Base-by-base conservation (phyloP, 1,140 invertebrate species). In the Whitmania pigra region DNA sequence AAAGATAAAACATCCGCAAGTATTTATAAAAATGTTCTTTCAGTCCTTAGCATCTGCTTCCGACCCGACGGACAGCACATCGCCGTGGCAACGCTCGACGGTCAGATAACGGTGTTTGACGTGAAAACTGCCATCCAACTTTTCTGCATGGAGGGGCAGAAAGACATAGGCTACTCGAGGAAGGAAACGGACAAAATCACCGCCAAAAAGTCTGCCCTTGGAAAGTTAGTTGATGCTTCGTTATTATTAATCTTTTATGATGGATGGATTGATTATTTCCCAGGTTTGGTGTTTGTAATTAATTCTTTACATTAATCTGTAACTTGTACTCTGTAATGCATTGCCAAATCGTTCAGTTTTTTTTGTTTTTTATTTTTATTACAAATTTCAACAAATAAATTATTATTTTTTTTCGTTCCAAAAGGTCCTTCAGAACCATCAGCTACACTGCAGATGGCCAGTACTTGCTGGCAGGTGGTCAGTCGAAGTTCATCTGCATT, bases 401-500 rank as follows among this genome's bases (percentile, higher is more conserved):
- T n/a, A 63, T 4, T 4, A 63, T 67, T 27, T 36, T 15, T n/a
- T 25, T 25, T 63, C 67, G 6, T 31, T 36, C 67, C 11, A 9
- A 25, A 29, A 96, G 92, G 80, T 88, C 90, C 7, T 97, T 97
- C 80, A 90, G 87, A 7, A 88, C 89, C 0, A 83, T 97, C 55
- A 92, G 90, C 78, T 98, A 96, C 79, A 90, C 92, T 5, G 89
- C 92, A 7, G 94, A 99, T 85, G 94, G 94, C 0, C 85, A 86
- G 71, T 92, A 86, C 77, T 83, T 98, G 25, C 80, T 98, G 60
- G 93, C 92, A 63, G 95, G 87, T 17, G 95, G 95, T 3, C 88
- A 89, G 74, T 94, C 92, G 0, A 94, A 95, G 80, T 88, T 92
- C 82, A 88, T 98, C 67, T 98, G 95, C 78, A 89, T 98, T 74